Evolutionary conservation across 2,888 invertebrate genomes (phyloP).

Genomic region (Bembecia ichneumoniformis): DNA sequence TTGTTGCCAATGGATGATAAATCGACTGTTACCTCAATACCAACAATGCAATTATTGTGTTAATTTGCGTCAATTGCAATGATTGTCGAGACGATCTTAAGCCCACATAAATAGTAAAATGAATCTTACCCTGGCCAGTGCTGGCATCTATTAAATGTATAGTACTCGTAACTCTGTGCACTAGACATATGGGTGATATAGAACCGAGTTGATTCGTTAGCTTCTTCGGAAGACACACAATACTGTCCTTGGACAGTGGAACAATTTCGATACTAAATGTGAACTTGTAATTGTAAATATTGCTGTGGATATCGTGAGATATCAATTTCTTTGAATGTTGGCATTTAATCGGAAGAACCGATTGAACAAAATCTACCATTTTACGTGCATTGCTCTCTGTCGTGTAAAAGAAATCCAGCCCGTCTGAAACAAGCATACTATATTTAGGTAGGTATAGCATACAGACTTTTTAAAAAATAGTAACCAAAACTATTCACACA

Average conservation of each 20-base stretch:
- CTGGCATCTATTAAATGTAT: slow-evolving; percentile 95
- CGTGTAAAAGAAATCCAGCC: slow-evolving; percentile 95
- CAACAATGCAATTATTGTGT: too few species aligned
- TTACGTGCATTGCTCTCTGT: slow-evolving; percentile 92
- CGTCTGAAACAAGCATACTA: slow-evolving; percentile 73
- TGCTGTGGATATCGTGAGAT: slow-evolving; percentile 97
- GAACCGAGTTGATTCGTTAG: slow-evolving; percentile 89
- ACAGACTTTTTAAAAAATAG: slow-evolving; percentile 1
- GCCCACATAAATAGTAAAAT: too few species aligned
- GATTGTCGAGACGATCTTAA: too few species aligned
- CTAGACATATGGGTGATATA: slow-evolving; percentile 89
- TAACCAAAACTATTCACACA: not conserved
- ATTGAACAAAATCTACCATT: slow-evolving; percentile 92
- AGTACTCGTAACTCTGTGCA: slow-evolving; percentile 88
- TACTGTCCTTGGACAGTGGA: slow-evolving; percentile 94
- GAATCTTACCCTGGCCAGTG: slow-evolving; percentile 80
- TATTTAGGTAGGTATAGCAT: slow-evolving; percentile 1
- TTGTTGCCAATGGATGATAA: too few species aligned
- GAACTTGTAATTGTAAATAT: slow-evolving; percentile 96
- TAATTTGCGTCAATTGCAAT: too few species aligned
- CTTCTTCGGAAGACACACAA: slow-evolving; percentile 91
- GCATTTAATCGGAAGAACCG: slow-evolving; percentile 89
- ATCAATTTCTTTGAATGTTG: slow-evolving; percentile 94
- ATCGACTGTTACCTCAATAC: too few species aligned
- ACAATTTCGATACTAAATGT: slow-evolving; percentile 95